A percentile compares a stretch with the other conserved stretches of the same genome.
These are phyloP conservation scores for Psittacus erithacus DNA, from an alignment of 2,113 vertebrate species.

Conservation along the genomic window DNA sequence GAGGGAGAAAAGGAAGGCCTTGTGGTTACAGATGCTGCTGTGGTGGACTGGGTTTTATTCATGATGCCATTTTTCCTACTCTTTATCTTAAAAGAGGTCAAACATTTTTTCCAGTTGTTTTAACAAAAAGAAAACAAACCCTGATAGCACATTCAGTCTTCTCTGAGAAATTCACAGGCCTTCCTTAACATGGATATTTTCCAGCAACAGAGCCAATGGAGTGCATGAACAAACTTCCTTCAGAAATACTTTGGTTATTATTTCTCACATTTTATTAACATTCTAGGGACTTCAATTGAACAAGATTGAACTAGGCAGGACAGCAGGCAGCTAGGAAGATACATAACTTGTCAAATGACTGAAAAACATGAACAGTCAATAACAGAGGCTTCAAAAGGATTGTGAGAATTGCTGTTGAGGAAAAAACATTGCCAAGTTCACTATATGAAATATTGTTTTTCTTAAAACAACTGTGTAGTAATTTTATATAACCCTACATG, in stretches of 20 bases:
- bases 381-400: not conserved
- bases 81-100: conserved; percentile 1
- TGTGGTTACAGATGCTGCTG: not conserved
- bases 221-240: not conserved
- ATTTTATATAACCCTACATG: not conserved
- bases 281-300: not conserved
- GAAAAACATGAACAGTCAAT: not conserved
- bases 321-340: not conserved
- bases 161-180: not conserved
- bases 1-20: not conserved
- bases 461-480: not conserved
- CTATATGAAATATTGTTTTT: not conserved
- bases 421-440: not conserved
- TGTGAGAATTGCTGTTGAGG: not conserved
- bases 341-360: not conserved
- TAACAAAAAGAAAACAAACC: conserved; percentile 17
- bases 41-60: not conserved
- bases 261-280: not conserved
- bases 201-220: not conserved
- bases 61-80: conserved; percentile 12
- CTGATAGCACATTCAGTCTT: not conserved
- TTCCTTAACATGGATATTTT: not conserved
- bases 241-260: not conserved
- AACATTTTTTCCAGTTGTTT: not conserved
- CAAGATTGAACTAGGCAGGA: not conserved